phyloP scores from a whole-genome alignment of 2,797 vertebrate species.

The Macrochelys suwanniensis region DNA sequence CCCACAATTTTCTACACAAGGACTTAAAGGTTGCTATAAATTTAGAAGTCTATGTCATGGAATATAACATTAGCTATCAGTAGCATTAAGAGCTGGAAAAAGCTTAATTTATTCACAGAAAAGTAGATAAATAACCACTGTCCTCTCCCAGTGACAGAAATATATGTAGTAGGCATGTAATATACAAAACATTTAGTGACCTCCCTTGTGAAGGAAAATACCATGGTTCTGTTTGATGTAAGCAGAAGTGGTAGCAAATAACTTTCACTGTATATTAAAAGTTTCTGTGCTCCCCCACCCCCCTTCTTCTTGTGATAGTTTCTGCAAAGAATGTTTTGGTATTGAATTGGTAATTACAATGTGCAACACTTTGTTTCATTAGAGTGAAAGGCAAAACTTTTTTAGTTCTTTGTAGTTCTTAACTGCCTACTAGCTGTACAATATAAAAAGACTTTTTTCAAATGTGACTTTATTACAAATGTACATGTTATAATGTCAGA shows the following conservation, averaged over 20 bases:
- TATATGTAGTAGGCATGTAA: background rate
- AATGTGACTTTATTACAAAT: too few relatives aligned
- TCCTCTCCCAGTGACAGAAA: background rate
- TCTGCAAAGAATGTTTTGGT: background rate
- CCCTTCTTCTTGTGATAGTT: background rate
- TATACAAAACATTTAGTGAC: background rate
- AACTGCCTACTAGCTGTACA: background rate
- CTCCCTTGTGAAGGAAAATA: background rate
- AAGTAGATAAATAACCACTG: background rate
- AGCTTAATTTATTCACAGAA: background rate
- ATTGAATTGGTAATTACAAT: background rate
- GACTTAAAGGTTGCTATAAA: background rate
- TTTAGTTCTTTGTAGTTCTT: background rate
- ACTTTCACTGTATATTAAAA: background rate
- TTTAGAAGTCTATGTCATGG: background rate
- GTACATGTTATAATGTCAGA: background rate
- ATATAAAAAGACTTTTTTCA: background rate
- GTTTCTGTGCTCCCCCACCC: too few relatives aligned
- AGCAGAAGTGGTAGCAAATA: background rate
- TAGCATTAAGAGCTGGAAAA: background rate
- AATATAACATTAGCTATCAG: background rate
- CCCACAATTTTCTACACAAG: slow-evolving; percentile 5
- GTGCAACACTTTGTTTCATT: background rate
- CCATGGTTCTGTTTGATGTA: background rate
- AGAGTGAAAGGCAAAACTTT: background rate